A percentile compares a stretch with the other conserved stretches of the same genome.
phyloP scores from a whole-genome alignment of 2,797 vertebrate genomes.

The Sebastes matsubarae region DNA sequence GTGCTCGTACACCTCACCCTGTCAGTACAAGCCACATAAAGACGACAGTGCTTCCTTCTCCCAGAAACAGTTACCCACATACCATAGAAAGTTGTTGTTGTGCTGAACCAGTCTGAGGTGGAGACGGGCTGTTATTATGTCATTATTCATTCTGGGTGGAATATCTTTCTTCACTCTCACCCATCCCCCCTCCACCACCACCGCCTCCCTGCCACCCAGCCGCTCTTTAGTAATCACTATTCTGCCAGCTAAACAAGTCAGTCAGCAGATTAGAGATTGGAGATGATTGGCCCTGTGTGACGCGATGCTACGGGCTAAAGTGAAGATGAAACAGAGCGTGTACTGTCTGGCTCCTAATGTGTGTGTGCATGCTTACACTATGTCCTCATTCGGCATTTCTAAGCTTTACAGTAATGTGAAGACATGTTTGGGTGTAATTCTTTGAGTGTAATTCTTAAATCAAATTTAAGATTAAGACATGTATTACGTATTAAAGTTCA shows the following conservation, averaged over 20 bases:
- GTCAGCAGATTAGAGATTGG: slow-evolving; percentile 52
- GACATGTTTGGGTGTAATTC: background rate
- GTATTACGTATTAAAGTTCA: background rate
- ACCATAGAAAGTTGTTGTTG: slow-evolving; percentile 62
- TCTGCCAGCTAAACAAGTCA: slow-evolving; percentile 50
- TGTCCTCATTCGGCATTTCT: background rate
- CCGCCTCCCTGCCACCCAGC: slow-evolving; percentile 21
- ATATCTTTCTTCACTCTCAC: slow-evolving; percentile 44
- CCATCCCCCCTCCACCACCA: slow-evolving; percentile 14
- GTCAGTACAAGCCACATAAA: slow-evolving; percentile 33
- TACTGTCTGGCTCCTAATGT: slow-evolving; percentile 10
- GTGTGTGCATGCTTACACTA: background rate
- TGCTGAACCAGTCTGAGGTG: slow-evolving; percentile 60
- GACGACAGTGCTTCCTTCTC: slow-evolving; percentile 32
- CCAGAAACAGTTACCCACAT: slow-evolving; percentile 37
- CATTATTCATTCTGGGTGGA: slow-evolving; percentile 61
- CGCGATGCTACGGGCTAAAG: slow-evolving; percentile 20
- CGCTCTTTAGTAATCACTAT: slow-evolving; percentile 46
- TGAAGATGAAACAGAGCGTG: slow-evolving; percentile 28
- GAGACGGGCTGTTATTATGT: slow-evolving; percentile 66
- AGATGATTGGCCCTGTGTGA: slow-evolving; percentile 48
- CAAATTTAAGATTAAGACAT: background rate
- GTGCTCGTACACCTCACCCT: slow-evolving; percentile 1
- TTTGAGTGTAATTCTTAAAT: background rate
- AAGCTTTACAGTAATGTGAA: background rate